Percentiles rank a stretch among this genome's conserved stretches.
These are phyloP conservation scores for Hirtodrosophila confusa DNA, from an alignment of 2,888 invertebrate genomes.

Conservation along the genomic window DNA sequence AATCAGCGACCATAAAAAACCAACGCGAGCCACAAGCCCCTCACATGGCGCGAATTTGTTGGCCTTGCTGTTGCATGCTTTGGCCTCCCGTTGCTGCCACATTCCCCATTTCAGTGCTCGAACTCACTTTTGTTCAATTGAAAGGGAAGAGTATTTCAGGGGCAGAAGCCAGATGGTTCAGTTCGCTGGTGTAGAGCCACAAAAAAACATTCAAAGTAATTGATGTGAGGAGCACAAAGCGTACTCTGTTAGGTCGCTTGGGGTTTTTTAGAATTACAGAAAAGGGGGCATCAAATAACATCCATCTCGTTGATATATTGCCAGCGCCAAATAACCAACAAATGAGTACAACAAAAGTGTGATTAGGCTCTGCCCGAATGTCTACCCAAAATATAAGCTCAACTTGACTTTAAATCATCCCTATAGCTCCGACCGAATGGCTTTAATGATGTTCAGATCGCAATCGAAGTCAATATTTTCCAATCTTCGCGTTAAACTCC, in stretches of 20 bases:
- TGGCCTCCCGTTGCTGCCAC: constrained; percentile 1
- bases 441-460: constrained; percentile 9
- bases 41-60: constrained; percentile 57
- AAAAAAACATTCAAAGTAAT: constrained; percentile 68
- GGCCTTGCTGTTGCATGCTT: constrained; percentile 18
- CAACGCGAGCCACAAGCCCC: constrained; percentile 41
- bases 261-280: constrained; percentile 7
- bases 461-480: constrained; percentile 1
- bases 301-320: constrained; percentile 56
- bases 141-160: constrained; percentile 31
- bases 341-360: constrained; percentile 23
- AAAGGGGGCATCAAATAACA: constrained; percentile 35
- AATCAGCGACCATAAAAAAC: constrained; percentile 51
- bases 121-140: constrained; percentile 70
- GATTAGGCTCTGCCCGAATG: constrained; percentile 29
- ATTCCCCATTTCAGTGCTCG: constrained; percentile 30
- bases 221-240: constrained; percentile 60
- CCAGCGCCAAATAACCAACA: constrained; percentile 27
- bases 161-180: constrained; percentile 17
- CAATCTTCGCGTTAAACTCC: constrained; percentile 12
- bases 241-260: constrained; percentile 2
- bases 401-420: background rate
- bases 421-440: constrained; percentile 3
- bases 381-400: constrained; percentile 9
- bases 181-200: constrained; percentile 19